Evolutionary conservation across 2,113 vertebrate species (phyloP), one percentile per base, ranked within the genome.

Genomic region (Casuarius casuarius): DNA sequence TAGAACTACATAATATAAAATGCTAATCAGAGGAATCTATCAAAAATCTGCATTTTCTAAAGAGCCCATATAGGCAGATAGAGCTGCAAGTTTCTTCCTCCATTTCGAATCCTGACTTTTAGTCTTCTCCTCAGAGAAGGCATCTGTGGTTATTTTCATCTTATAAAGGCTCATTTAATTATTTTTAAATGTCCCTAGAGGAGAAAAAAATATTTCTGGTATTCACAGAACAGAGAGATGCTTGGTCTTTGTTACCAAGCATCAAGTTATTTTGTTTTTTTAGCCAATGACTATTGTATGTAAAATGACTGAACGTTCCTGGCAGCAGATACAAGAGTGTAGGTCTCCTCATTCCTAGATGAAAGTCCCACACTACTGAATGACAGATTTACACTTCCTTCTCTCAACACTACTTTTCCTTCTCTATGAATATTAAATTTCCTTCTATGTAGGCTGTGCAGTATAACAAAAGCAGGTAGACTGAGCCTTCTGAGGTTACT

Each of bases 291-390:
- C 1, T n/a, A 2, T 17, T 71, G 7, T 40, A 52, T 14, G 9
- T 44, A 20, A 22, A 81, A 25, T 12, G 40, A 58, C 28, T 74
- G 49, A 87, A 71, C 9, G 20, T 13, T 81, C 2, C 12, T 77
- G 46, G 35, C 49, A 91, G 12, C 10, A 62, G 35, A 81, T 28
- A 6, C 49, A 89, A 59, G 20, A 44, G 2, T 0, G 0, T 28
- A 58, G 4, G 22, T 83, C 12, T 90, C 16, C 22, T 62, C 31
- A 14, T 66, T 77, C 42, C 12, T 35, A 12, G 52, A 21, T 17
- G 12, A 92, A 74, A 84, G 3, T 6, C 19, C 18, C 19, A 58
- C 70, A 94, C 84, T 44, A 44, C 6, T 49, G 59, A 66, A 84
- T 2, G 3, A 49, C 12, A 71, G 14, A 33, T 48, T 80, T 56